A percentile compares a stretch with the other conserved stretches of the same genome.
Evolutionary conservation across 1,140 invertebrate genomes (phyloP).

Genomic region (Campodea augens): DNA sequence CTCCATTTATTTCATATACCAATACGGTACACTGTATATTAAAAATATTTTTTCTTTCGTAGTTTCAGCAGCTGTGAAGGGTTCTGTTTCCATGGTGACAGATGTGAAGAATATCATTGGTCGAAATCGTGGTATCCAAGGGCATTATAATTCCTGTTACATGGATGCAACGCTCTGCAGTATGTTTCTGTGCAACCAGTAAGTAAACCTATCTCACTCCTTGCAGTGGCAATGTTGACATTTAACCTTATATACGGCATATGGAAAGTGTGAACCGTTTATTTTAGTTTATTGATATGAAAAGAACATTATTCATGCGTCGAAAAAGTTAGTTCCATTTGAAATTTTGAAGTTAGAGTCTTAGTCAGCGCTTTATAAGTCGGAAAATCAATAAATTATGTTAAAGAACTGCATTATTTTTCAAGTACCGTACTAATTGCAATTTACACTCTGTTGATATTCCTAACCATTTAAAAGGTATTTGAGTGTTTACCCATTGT

Average conservation of each 20-base stretch:
- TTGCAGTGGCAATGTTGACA: neutral
- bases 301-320: neutral
- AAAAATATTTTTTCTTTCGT: too few relatives aligned
- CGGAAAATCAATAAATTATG: neutral
- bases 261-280: neutral
- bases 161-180: slow-evolving; percentile 87
- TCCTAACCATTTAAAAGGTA: too few relatives aligned
- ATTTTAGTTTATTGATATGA: neutral
- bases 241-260: neutral
- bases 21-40: too few relatives aligned
- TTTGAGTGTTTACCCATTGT: too few relatives aligned
- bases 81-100: too few relatives aligned
- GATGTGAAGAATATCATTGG: slow-evolving; percentile 34
- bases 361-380: neutral
- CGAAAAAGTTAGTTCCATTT: neutral
- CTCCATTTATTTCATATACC: too few relatives aligned
- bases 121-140: slow-evolving; percentile 79
- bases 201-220: slow-evolving; percentile 4
- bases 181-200: slow-evolving; percentile 85
- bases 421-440: too few relatives aligned
- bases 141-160: slow-evolving; percentile 95
- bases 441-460: too few relatives aligned
- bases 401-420: too few relatives aligned
- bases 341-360: neutral
- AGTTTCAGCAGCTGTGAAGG: too few relatives aligned